Base-by-base conservation (phyloP, 2,888 invertebrate species). In the Drosophila vallismaia region DNA sequence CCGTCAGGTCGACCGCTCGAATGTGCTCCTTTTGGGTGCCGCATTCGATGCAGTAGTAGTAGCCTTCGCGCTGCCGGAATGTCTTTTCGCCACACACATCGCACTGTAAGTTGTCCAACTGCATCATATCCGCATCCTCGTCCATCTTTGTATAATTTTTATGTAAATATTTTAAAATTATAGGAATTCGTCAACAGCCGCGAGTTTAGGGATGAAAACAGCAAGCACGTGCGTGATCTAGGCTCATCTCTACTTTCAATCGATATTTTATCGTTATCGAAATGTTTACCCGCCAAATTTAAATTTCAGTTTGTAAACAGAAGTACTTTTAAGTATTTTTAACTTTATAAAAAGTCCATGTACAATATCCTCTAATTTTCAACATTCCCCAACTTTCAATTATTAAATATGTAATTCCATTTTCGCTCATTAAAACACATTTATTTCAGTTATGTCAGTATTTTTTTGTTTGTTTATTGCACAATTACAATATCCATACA, bases 41-140 rank as follows among this genome's bases (percentile, higher is more conserved):
- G 57, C 92, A 92, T 70, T 92, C 92, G 5, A 77, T 75, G 57
- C 92, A 92, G 54, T 89, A 92, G 55, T 90, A 92, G 68, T 74
- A 92, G 0, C 92, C 92, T 48, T 89, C 91, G 1, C 87, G 87
- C 36, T 88, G 73, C 10, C 81, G 81, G 38, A 91, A 92, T 0
- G 78, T 71, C 1, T 63, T 77, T 59, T 90, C 89, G 1, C 87
- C 88, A 40, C 92, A 92, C 2, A 90, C 77, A 1, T 83, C 75
- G 36, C 92, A 92, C 12, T 55, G 67, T 48, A 89, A 52, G 36
- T 88, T 3, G 48, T 64, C 67, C 33, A 64, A 51, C 49, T 71
- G 60, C 63, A 66, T 42, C 26, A 70, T 24, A 0, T 76, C 71
- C 0, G 38, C 4, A 1, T 40, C 45, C 0, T 80, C 76, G 7